Percentiles rank a stretch among this genome's conserved stretches.
Evolutionary conservation across 2,113 vertebrate genomes (phyloP).

Genomic region (Rousettus leschenaultii): DNA sequence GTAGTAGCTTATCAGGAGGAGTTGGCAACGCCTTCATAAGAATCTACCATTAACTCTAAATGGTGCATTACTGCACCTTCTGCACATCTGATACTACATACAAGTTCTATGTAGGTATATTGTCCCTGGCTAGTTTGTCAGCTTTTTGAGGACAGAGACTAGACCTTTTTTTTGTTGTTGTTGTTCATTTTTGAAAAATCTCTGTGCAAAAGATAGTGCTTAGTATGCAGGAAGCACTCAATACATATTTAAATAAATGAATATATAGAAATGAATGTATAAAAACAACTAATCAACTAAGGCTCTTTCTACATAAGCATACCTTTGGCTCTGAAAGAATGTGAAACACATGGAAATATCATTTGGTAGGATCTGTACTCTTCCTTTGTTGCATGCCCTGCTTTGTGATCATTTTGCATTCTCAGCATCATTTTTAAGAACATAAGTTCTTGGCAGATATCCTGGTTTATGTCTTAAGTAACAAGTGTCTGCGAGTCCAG

Average conservation of each 20-base stretch:
- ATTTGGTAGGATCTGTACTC: background rate
- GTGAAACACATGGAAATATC: background rate
- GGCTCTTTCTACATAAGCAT: background rate
- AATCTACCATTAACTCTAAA: background rate
- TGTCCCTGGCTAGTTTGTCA: background rate
- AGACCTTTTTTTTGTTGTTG: background rate
- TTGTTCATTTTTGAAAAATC: background rate
- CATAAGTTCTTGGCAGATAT: conserved; percentile 41
- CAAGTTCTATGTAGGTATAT: background rate
- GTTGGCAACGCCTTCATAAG: background rate
- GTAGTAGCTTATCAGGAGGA: background rate
- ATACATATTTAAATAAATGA: background rate
- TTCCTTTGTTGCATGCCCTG: background rate
- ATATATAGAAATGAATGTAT: background rate
- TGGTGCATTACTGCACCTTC: no score
- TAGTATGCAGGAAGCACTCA: background rate
- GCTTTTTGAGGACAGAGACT: background rate
- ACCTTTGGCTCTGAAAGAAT: background rate
- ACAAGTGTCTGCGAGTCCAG: conserved; percentile 48
- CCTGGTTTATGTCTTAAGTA: conserved; percentile 41
- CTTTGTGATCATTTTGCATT: background rate
- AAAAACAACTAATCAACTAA: background rate
- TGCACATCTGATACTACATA: fast-evolving
- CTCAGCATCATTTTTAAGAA: conserved; percentile 44
- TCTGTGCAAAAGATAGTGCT: background rate